phyloP scores from a whole-genome alignment of 2,113 vertebrate species.

The Columbina picui region DNA sequence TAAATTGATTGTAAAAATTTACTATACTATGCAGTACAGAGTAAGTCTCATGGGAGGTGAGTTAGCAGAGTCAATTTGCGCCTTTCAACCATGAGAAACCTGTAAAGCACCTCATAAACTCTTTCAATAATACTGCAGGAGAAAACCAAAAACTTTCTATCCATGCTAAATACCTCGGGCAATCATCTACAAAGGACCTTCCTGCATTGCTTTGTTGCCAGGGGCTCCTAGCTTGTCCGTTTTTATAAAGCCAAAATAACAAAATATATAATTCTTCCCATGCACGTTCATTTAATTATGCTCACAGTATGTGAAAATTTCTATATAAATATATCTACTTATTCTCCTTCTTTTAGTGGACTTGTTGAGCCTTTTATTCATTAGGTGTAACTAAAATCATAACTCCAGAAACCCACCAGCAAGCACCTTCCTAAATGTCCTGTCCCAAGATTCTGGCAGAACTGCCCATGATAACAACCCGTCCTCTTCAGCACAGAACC shows the following conservation, averaged over 20 bases:
- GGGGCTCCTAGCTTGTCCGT: background rate
- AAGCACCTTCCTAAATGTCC: background rate
- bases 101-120: constrained; percentile 69
- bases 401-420: background rate
- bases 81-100: constrained; percentile 45
- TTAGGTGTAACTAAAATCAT: background rate
- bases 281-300: background rate
- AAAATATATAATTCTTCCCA: background rate
- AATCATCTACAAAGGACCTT: background rate
- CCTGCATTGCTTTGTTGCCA: background rate
- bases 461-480: background rate
- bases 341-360: background rate
- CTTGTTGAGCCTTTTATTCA: background rate
- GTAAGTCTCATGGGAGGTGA: constrained; percentile 48
- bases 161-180: background rate
- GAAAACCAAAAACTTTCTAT: constrained; percentile 29
- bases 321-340: background rate
- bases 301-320: background rate
- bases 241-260: constrained; percentile 4
- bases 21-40: constrained; percentile 50
- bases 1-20: constrained; percentile 74
- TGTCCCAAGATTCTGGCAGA: background rate
- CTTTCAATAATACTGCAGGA: constrained; percentile 29
- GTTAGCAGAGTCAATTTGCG: constrained; percentile 68
- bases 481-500: background rate